phyloP scores from a whole-genome alignment of 53 echinoderm and acorn worm genomes.

The Holothuria scabra region DNA sequence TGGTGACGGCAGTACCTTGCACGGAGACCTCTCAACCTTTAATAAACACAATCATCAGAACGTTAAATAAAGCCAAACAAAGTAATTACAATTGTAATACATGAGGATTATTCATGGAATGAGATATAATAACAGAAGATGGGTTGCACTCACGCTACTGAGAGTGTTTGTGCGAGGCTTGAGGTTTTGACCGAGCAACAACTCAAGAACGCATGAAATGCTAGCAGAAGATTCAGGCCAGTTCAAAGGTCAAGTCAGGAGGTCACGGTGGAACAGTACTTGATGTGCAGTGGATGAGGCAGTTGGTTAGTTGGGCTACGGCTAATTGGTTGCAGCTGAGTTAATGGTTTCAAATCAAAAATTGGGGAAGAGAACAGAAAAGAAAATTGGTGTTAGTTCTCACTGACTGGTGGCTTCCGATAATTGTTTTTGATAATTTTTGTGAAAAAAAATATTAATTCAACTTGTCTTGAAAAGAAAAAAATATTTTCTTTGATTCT shows the following conservation, averaged over 20 bases:
- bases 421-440: background rate
- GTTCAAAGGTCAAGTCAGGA: conserved; percentile 34
- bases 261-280: conserved; percentile 51
- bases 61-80: no score
- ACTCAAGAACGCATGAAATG: conserved; percentile 51
- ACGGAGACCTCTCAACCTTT: no score
- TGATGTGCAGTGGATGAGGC: conserved; percentile 55
- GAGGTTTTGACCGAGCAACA: conserved; percentile 38
- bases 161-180: conserved; percentile 34
- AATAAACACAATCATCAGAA: no score
- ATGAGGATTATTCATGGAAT: conserved; percentile 15
- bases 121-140: conserved; percentile 32
- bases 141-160: conserved; percentile 40
- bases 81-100: no score
- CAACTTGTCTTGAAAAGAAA: background rate
- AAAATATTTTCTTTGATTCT: background rate
- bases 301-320: conserved; percentile 53
- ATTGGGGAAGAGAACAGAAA: conserved; percentile 60
- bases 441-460: conserved; percentile 5
- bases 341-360: conserved; percentile 68
- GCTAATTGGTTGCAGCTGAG: conserved; percentile 56
- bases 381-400: conserved; percentile 63
- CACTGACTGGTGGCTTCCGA: conserved; percentile 7
- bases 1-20: no score
- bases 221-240: conserved; percentile 51